Percentiles rank a stretch among this genome's conserved stretches.
These are phyloP conservation scores for Euclidia mi DNA, from an alignment of 2,888 invertebrate species.

Conservation along the genomic window DNA sequence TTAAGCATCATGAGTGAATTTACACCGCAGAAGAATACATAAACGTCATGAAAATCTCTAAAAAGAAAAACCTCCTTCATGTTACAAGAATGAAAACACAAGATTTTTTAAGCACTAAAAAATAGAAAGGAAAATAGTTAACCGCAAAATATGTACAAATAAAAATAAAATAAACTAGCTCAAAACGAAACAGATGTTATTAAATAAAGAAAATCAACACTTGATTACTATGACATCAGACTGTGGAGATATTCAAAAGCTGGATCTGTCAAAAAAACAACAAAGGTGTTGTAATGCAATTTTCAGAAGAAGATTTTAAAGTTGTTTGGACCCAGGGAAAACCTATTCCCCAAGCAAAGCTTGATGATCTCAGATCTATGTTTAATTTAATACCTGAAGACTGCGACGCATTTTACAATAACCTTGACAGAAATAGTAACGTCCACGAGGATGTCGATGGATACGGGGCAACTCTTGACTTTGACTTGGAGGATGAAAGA, in stretches of 20 bases:
- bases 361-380: no score
- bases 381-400: no score
- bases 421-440: conserved; percentile 6
- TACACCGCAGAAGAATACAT: conserved; percentile 26
- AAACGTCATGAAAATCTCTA: no score
- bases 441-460: conserved; percentile 7
- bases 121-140: no score
- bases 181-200: conserved; percentile 18
- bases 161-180: no score
- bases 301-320: no score
- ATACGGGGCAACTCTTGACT: conserved; percentile 9
- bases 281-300: no score
- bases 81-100: conserved; percentile 24
- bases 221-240: conserved; percentile 19
- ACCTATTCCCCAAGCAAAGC: conserved; percentile 27
- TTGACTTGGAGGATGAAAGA: conserved; percentile 12
- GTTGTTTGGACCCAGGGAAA: conserved; percentile 24
- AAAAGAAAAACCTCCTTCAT: no score
- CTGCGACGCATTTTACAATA: conserved; percentile 10
- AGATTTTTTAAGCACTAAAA: conserved; percentile 22
- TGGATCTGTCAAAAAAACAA: conserved; percentile 21
- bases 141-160: no score
- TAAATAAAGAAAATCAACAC: conserved; percentile 17
- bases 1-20: conserved; percentile 20
- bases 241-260: conserved; percentile 18